These are phyloP conservation scores for Leptopilina myrica DNA, from an alignment of 2,888 invertebrate genomes.

Conservation along the genomic window DNA sequence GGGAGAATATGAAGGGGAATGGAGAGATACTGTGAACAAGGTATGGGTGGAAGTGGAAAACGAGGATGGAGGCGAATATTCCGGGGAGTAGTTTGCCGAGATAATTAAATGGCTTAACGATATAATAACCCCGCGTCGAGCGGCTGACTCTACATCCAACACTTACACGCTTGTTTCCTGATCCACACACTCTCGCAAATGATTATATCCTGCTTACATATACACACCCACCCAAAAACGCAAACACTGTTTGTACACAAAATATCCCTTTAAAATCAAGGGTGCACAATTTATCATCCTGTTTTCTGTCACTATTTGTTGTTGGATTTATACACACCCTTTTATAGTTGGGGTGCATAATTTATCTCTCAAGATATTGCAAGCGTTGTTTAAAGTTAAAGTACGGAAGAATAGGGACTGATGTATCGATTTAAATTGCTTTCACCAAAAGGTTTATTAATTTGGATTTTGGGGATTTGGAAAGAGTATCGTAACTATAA, in stretches of 20 bases:
- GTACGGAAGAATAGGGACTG: too few species aligned
- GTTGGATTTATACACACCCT: constrained; percentile 8
- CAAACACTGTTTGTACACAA: constrained; percentile 4
- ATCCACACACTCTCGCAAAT: background rate
- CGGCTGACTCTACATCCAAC: constrained; percentile 61
- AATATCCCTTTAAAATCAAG: background rate
- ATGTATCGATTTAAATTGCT: too few species aligned
- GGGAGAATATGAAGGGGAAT: constrained; percentile 76
- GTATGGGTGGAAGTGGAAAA: constrained; percentile 39
- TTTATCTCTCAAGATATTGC: background rate
- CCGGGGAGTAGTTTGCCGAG: constrained; percentile 74
- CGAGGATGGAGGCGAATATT: constrained; percentile 67
- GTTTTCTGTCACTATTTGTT: constrained; percentile 6
- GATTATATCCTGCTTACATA: background rate
- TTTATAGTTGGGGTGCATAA: background rate
- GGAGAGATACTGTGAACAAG: constrained; percentile 66
- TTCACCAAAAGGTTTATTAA: too few species aligned
- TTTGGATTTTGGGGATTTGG: too few species aligned
- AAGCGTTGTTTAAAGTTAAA: background rate
- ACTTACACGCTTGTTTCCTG: constrained; percentile 37
- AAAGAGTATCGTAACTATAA: too few species aligned
- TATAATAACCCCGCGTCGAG: constrained; percentile 74
- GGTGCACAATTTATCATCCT: constrained; percentile 4
- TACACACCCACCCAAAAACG: background rate
- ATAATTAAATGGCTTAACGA: constrained; percentile 77